Evolutionary conservation across 2,113 vertebrate species (phyloP), one percentile per base, ranked within the genome.

Genomic region (Oreochromis aureus): DNA sequence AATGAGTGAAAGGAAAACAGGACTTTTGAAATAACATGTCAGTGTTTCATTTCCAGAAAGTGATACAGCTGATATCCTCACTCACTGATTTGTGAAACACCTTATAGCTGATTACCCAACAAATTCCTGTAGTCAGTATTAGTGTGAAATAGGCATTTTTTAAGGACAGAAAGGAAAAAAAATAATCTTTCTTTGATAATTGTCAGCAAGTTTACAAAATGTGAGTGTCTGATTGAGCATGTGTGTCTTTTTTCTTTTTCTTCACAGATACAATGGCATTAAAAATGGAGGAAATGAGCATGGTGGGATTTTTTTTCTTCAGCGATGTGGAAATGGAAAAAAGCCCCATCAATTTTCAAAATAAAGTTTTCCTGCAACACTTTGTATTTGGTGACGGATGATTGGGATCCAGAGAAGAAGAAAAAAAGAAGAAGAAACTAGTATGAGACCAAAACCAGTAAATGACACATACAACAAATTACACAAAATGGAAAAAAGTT

Each of bases 41-140:
- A 76, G 34, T 13, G 15, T 80, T 22, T 66, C 2, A n/a, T 87
- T 92, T 84, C 91, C 84, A 81, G 84, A 89, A 91, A 92, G 80
- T 84, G 39, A 51, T 53, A 13, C 27, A 15, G 48, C 5, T 32
- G 32, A 88, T 82, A 59, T 59, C 19, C 39, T 56, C 36, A 78
- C 34, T 27, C 46, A 18, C 11, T 5, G 46, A 36, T 89, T 86
- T 89, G 69, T 44, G 39, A 81, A 90, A 90, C 63, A 84, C 30
- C 76, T 90, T 87, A 32, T 10, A 18, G 18, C 6, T 12, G 27
- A 11, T 93, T 90, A 12, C 51, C 36, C 81, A 91, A 88, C 6
- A 1, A 6, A 51, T 16, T 36, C 41, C n/a, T 48, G 39, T 22
- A 71, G 66, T 71, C 66, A 44, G n/a, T 9, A 32, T 53, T n/a